phyloP scores from a whole-genome alignment of 1,140 invertebrate species.

The Brachionus rubens region DNA sequence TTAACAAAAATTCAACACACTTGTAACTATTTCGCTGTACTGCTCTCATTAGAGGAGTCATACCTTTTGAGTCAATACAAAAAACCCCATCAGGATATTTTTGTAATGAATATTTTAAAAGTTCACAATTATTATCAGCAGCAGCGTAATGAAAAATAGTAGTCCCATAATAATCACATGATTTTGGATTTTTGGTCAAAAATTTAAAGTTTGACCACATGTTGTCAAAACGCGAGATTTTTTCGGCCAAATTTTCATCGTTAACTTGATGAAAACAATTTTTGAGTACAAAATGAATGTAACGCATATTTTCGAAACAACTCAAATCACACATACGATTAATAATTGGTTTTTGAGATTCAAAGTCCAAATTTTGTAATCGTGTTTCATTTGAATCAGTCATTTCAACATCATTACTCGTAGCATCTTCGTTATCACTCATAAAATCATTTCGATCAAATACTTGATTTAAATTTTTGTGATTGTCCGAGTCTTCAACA shows the following conservation, averaged over 20 bases:
- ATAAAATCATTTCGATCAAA: constrained; percentile 39
- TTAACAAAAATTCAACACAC: constrained; percentile 35
- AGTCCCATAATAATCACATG: constrained; percentile 41
- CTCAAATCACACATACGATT: constrained; percentile 28
- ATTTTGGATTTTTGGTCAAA: constrained; percentile 26
- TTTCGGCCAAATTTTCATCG: neutral
- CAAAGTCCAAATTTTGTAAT: neutral
- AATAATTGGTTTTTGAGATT: neutral
- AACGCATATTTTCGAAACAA: constrained; percentile 36
- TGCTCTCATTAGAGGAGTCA: constrained; percentile 43
- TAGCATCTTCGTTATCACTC: neutral
- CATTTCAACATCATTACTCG: constrained; percentile 46
- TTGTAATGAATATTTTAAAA: constrained; percentile 13
- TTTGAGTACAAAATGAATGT: constrained; percentile 28
- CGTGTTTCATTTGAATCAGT: neutral
- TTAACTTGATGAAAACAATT: constrained; percentile 2
- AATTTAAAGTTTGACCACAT: constrained; percentile 42
- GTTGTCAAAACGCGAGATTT: neutral
- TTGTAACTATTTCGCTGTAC: constrained; percentile 19
- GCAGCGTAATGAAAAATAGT: constrained; percentile 45
- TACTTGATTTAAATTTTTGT: neutral
- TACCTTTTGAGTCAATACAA: constrained; percentile 43
- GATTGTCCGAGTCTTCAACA: neutral
- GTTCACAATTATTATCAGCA: neutral
- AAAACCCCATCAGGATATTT: constrained; percentile 5